These are phyloP conservation scores for Pempheris klunzingeri DNA, from an alignment of 2,797 vertebrate genomes.

Conservation along the genomic window DNA sequence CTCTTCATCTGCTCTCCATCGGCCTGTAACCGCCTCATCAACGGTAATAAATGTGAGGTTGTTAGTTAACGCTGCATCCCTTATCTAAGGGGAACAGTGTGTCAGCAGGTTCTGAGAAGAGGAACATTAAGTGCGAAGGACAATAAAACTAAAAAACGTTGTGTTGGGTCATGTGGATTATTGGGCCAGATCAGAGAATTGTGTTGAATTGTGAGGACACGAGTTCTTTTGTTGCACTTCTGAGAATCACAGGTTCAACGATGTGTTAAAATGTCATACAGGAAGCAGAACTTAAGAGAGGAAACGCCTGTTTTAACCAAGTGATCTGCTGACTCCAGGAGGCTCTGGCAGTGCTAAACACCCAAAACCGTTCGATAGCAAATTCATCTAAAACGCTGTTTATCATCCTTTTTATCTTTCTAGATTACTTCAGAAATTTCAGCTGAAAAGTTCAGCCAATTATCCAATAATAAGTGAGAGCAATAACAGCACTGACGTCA, in stretches of 20 bases:
- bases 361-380: background rate
- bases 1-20: too few species aligned
- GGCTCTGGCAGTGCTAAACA: background rate
- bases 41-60: too few species aligned
- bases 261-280: background rate
- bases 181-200: background rate
- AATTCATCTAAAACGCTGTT: background rate
- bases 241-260: background rate
- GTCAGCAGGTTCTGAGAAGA: slow-evolving; percentile 9
- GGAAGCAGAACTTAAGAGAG: background rate
- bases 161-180: slow-evolving; percentile 3
- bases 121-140: slow-evolving; percentile 1
- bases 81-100: background rate
- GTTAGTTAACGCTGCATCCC: background rate
- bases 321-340: background rate
- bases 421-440: background rate
- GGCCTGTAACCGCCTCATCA: too few species aligned
- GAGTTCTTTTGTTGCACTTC: background rate
- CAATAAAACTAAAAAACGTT: background rate
- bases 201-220: background rate
- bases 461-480: background rate
- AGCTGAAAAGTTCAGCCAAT: too few species aligned
- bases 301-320: background rate
- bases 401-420: background rate
- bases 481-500: too few species aligned